These are phyloP conservation scores for Temnothorax longispinosus DNA, from an alignment of 1,140 invertebrate genomes.

Conservation along the genomic window DNA sequence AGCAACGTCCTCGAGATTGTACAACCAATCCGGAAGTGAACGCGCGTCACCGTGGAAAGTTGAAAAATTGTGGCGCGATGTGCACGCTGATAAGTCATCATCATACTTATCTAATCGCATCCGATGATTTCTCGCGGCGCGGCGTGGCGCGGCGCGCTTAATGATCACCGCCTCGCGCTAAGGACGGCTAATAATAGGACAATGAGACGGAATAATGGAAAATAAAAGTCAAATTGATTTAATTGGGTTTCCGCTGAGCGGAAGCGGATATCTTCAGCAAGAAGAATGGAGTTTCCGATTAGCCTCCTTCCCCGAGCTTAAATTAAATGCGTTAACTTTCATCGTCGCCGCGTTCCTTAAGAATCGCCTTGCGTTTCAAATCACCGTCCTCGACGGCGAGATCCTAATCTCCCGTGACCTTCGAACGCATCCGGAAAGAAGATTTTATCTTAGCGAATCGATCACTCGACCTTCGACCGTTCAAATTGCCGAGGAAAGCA, in stretches of 20 bases:
- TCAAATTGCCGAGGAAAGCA: slow-evolving; percentile 63
- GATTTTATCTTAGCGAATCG: slow-evolving; percentile 57
- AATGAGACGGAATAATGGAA: slow-evolving; percentile 36
- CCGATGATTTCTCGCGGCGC: slow-evolving; percentile 47
- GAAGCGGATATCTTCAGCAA: slow-evolving; percentile 68
- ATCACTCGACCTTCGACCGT: slow-evolving; percentile 64
- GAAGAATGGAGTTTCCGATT: slow-evolving; percentile 63
- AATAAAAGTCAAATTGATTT: slow-evolving; percentile 69
- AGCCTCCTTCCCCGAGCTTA: slow-evolving; percentile 64
- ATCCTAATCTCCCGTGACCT: slow-evolving; percentile 69
- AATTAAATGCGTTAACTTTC: slow-evolving; percentile 70
- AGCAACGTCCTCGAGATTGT: not conserved
- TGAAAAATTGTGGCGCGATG: slow-evolving; percentile 22
- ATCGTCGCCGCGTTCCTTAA: slow-evolving; percentile 36
- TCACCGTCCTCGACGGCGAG: slow-evolving; percentile 54
- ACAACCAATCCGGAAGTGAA: slow-evolving; percentile 33
- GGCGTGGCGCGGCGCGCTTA: slow-evolving; percentile 16
- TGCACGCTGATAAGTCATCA: slow-evolving; percentile 48
- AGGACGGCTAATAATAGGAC: slow-evolving; percentile 20
- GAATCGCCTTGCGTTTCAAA: not conserved
- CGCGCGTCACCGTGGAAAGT: slow-evolving; percentile 31
- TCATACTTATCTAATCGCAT: slow-evolving; percentile 59
- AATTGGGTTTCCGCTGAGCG: slow-evolving; percentile 70
- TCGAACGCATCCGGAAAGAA: slow-evolving; percentile 70
- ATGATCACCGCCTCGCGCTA: slow-evolving; percentile 37